Percentiles rank a stretch among this genome's conserved stretches.
Conservation (phyloP, 2,113 vertebrate species). For the Tapirus terrestris region DNA sequence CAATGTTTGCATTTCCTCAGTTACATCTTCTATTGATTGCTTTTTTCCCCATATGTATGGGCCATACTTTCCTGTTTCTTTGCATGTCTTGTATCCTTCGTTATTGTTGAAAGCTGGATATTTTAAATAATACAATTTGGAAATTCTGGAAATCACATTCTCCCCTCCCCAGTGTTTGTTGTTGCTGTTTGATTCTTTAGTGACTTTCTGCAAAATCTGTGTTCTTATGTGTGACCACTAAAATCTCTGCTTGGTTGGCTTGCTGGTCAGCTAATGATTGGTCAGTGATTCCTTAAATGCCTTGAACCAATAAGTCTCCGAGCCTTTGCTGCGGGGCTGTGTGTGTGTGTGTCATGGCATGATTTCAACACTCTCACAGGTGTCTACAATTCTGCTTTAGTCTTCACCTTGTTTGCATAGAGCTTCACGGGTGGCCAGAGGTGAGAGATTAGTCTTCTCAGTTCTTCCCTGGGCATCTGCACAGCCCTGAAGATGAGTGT, state of each 20-base stretch:
- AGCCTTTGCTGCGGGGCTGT: background rate
- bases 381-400: background rate
- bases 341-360: too few relatives aligned
- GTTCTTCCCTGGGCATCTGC: background rate
- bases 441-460: background rate
- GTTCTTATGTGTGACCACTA: background rate
- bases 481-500: background rate
- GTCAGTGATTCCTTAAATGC: background rate
- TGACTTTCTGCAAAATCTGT: conserved; percentile 21
- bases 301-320: background rate
- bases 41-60: background rate
- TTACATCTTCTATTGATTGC: background rate
- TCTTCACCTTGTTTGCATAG: background rate
- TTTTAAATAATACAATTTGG: background rate
- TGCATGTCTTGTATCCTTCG: background rate
- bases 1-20: background rate
- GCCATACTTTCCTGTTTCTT: background rate
- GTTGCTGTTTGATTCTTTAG: background rate
- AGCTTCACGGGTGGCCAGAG: background rate
- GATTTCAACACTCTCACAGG: background rate
- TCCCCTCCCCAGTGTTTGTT: background rate
- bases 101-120: background rate
- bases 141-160: background rate
- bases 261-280: background rate
- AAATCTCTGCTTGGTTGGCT: background rate